phyloP scores from a whole-genome alignment of 2,113 vertebrate genomes.

The Aspidoscelis tigris region DNA sequence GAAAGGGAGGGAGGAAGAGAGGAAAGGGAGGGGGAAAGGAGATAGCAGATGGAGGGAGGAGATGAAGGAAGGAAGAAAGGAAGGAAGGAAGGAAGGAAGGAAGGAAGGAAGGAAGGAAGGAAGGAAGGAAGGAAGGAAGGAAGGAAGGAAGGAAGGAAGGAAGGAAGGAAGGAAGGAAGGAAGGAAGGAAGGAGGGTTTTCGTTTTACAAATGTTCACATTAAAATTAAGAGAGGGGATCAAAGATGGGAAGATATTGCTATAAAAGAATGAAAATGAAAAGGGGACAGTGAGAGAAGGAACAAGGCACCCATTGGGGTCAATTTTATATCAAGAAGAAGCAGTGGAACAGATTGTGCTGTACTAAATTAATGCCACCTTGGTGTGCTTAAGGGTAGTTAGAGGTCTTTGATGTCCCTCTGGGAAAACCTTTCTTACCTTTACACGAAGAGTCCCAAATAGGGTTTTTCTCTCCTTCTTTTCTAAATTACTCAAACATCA shows the following conservation, averaged over 20 bases:
- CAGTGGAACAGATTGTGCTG: constrained; percentile 13
- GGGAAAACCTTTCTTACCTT: constrained; percentile 48
- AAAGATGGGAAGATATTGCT: no score
- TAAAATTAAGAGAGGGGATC: no score
- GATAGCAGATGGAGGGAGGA: constrained; percentile 42
- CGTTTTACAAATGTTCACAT: no score
- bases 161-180: no score
- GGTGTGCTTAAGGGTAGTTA: constrained; percentile 4
- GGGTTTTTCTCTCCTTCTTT: constrained; percentile 39
- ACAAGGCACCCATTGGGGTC: constrained; percentile 11
- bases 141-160: no score
- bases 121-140: no score
- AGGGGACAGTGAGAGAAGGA: constrained; percentile 23
- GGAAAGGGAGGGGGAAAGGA: constrained; percentile 15
- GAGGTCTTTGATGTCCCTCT: constrained; percentile 11
- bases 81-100: neutral
- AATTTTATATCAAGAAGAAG: constrained; percentile 18
- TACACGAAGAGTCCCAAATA: constrained; percentile 55
- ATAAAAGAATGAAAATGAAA: no score
- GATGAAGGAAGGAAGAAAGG: constrained; percentile 41
- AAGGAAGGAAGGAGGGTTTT: no score
- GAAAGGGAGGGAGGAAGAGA: constrained; percentile 47
- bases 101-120: constrained; percentile 9
- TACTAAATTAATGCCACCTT: neutral
- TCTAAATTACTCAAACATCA: constrained; percentile 45